Base-by-base conservation (phyloP, 2,797 vertebrate species). In the Centropyge bicolor region DNA sequence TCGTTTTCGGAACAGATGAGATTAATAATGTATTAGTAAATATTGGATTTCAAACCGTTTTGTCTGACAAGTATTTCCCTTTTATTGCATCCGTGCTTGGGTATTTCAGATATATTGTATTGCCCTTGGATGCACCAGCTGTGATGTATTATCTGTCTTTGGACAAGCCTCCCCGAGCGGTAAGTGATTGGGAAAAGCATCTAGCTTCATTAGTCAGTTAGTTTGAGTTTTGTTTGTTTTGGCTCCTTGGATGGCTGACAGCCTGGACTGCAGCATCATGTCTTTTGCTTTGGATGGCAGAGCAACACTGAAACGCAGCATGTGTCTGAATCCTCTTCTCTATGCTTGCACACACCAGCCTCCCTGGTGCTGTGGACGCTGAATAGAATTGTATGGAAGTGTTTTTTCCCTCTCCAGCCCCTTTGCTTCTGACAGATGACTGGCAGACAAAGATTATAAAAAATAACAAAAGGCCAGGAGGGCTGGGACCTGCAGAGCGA, bases 371-470 rank as follows among this genome's bases (percentile, higher is more conserved):
- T 87, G 73, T 74, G 83, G 86, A 90, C 83, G 83, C 80, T 89
- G 86, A 93, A 92, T 86, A 87, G 85, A 89, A 90, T 86, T 86
- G 86, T 82, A 75, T 85, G 76, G 75, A 89, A 80, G 77, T 82
- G 79, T 69, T 86, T 83, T 78, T 72, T 76, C 48, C 54, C 76
- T 73, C 72, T 75, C 76, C 57, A 70, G 78, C 64, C 82, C 85
- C 74, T 91, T 91, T 78, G 85, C 90, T 73, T 85, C 87, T 92
- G 93, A 94, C 86, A 90, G 83, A 94, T 93, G 91, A 94, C 87
- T 94, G 91, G 91, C 90, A 92, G 90, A 93, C 86, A 83, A 76
- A 93, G 92, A 95, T 93, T 88, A 92, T 87, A 76, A 92, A 90
- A 91, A 84, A 85, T 88, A 90, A 90, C 88, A 88, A 91, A 94